A percentile compares a stretch with the other conserved stretches of the same genome.
phyloP scores from a whole-genome alignment of 2,113 vertebrate species.

The Dermatemys mawii region DNA sequence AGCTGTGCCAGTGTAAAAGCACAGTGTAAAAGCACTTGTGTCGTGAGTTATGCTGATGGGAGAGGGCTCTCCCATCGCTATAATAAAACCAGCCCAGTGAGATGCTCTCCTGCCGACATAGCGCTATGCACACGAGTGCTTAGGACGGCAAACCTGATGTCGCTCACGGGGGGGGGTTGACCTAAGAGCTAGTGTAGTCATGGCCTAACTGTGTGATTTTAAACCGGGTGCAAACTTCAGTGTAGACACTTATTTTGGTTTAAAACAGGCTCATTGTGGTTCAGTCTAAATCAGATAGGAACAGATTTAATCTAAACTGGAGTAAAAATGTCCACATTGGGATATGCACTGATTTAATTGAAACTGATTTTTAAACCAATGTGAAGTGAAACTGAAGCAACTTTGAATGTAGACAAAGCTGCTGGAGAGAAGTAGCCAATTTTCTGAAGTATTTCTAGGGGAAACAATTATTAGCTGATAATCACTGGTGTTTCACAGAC shows the following conservation, averaged over 20 bases:
- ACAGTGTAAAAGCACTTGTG: too few species aligned
- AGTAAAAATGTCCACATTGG: not conserved
- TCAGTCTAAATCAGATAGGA: not conserved
- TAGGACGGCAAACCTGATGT: too few species aligned
- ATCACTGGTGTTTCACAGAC: not conserved
- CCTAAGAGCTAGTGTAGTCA: too few species aligned
- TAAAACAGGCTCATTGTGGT: not conserved
- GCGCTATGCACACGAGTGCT: too few species aligned
- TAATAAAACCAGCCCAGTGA: too few species aligned
- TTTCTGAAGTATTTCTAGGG: not conserved
- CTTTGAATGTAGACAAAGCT: not conserved
- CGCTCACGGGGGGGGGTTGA: too few species aligned
- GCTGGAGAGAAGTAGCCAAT: not conserved
- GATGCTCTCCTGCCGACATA: too few species aligned
- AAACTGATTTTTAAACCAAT: not conserved
- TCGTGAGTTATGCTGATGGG: too few species aligned
- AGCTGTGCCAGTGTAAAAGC: too few species aligned
- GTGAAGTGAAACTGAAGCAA: not conserved
- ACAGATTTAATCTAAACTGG: not conserved
- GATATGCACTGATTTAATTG: not conserved
- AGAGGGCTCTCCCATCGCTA: too few species aligned
- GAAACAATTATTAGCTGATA: not conserved
- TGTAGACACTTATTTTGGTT: not conserved
- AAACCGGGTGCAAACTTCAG: not conserved
- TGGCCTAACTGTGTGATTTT: not conserved